phyloP scores from a whole-genome alignment of 2,113 vertebrate species.

The Scartelaos histophorus region DNA sequence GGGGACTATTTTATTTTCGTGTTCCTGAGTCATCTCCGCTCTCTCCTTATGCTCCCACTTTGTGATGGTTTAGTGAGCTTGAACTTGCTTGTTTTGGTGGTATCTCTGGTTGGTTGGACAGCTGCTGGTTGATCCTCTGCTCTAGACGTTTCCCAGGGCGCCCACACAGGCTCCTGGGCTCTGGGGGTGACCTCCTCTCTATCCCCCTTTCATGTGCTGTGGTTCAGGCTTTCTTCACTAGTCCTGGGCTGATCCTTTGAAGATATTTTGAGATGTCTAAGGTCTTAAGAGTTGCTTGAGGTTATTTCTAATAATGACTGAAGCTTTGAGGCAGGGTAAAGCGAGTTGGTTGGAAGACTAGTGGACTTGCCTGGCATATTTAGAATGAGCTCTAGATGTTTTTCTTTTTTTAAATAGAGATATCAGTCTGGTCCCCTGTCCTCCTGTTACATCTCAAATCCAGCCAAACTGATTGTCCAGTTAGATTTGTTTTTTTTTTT shows the following conservation, averaged over 20 bases:
- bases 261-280: not conserved
- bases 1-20: no score
- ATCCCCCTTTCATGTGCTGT: slow-evolving; percentile 6
- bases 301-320: not conserved
- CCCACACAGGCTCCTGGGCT: slow-evolving; percentile 21
- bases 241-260: not conserved
- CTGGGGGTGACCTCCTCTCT: slow-evolving; percentile 40
- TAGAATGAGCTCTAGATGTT: no score
- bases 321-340: not conserved
- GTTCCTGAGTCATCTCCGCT: not conserved
- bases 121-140: slow-evolving; percentile 44
- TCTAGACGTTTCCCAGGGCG: slow-evolving; percentile 8
- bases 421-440: no score
- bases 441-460: no score
- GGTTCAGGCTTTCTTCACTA: not conserved
- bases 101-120: slow-evolving; percentile 29
- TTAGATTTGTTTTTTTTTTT: no score
- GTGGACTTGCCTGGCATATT: not conserved
- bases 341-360: not conserved
- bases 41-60: not conserved
- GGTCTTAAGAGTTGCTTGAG: not conserved
- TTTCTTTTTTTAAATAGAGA: no score
- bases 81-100: slow-evolving; percentile 20
- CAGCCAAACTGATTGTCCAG: no score
- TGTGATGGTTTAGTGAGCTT: slow-evolving; percentile 25